A percentile compares a stretch with the other conserved stretches of the same genome.
phyloP scores from a whole-genome alignment of 2,113 vertebrate genomes.

The Climacteris rufus region DNA sequence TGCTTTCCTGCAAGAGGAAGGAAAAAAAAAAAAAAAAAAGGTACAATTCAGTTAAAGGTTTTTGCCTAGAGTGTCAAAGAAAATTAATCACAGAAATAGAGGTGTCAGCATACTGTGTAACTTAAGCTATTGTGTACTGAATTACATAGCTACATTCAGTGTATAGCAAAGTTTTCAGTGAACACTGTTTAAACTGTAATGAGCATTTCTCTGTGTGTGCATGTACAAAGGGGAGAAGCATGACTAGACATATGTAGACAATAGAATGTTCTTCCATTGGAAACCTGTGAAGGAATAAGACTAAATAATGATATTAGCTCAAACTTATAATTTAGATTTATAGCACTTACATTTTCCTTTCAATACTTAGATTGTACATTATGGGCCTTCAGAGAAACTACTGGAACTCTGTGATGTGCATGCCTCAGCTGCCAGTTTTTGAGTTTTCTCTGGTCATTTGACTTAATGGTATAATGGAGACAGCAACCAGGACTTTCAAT shows the following conservation, averaged over 20 bases:
- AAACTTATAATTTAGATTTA: neutral
- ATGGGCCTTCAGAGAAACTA: neutral
- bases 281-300: neutral
- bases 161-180: neutral
- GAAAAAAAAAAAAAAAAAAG: neutral
- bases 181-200: neutral
- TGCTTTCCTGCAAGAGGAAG: neutral
- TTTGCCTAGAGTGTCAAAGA: neutral
- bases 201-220: neutral
- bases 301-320: neutral
- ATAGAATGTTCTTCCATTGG: neutral
- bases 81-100: slow-evolving; percentile 7
- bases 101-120: neutral
- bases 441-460: neutral
- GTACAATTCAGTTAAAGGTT: neutral
- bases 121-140: neutral
- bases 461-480: neutral
- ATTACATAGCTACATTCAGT: neutral
- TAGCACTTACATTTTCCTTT: neutral
- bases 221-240: neutral
- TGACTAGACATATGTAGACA: neutral
- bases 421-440: neutral
- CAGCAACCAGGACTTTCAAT: neutral
- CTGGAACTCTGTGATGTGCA: neutral
- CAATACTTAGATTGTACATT: neutral